phyloP scores from a whole-genome alignment of 2,797 vertebrate genomes.

The Lepus townsendii region DNA sequence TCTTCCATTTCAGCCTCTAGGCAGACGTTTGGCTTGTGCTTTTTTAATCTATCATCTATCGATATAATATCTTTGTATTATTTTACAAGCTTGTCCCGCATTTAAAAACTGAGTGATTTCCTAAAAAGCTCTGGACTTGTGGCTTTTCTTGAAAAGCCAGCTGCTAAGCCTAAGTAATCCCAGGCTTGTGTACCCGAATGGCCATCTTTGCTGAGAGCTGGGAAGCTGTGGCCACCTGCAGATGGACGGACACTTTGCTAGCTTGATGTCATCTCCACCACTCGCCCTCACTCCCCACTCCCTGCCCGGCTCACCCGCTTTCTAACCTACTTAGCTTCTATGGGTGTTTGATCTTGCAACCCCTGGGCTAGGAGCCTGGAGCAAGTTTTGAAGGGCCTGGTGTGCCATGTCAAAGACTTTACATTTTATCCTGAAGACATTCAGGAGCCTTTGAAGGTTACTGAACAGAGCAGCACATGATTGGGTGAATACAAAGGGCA shows the following conservation, averaged over 20 bases:
- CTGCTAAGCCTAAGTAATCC: background rate
- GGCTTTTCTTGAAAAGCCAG: background rate
- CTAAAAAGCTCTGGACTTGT: conserved; percentile 31
- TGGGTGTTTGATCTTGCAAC: background rate
- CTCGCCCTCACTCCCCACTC: background rate
- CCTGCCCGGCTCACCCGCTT: background rate
- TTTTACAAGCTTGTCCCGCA: background rate
- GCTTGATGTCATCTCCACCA: background rate
- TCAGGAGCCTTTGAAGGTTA: background rate
- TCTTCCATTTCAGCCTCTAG: conserved; percentile 14
- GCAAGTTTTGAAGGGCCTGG: background rate
- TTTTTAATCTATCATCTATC: too few relatives aligned
- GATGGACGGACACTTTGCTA: background rate
- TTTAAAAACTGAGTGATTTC: conserved; percentile 37
- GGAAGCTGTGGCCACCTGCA: background rate
- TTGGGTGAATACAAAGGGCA: background rate
- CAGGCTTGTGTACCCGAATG: background rate
- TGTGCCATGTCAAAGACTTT: background rate
- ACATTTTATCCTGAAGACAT: conserved; percentile 39
- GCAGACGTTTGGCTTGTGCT: background rate
- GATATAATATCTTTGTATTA: too few relatives aligned
- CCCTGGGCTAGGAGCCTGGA: background rate
- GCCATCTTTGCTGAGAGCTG: background rate
- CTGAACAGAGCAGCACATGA: background rate
- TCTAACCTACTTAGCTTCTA: background rate